Evolutionary conservation across 1,140 invertebrate genomes (phyloP), one percentile per base, ranked within the genome.

Genomic region (Frieseomelitta varia): DNA sequence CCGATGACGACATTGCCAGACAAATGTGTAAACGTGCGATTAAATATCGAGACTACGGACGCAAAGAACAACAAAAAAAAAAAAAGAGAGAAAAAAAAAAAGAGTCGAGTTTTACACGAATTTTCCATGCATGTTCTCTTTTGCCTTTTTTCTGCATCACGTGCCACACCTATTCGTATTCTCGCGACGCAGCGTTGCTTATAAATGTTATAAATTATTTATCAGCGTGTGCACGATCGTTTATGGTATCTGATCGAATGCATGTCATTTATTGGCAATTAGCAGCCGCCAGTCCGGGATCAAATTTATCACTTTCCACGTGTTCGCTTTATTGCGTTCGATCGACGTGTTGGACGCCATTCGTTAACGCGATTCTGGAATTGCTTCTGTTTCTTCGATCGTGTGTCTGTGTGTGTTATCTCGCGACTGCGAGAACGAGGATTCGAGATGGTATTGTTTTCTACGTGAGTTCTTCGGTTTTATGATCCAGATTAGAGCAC

Each of bases 131-230:
- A 11, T 47, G 11, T 39, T 51, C 47, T 12, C 19, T 65, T 67
- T 21, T 39, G 53, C n/a, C n/a, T n/a, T 61, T 74, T 61, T 39
- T 51, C 27, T 30, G 30, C 73, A 19, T 51, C 51, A n/a, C n/a
- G 34, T 47, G 69, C 77, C 83, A 74, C 83, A 68, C 83, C 77
- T 61, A 24, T 51, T 30, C 6, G 56, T 53, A 10, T 47, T 19
- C 34, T 4, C 34, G 27, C 17, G 24, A 17, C 63, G 30, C 30
- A 79, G 69, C 21, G 3, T 80, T 30, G 51, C 51, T 27, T 12
- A 24, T 14, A 15, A 27, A 34, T 39, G 71, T 73, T 79, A 84
- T 84, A 73, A 79, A 84, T 80, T 84, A 84, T 79, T 80, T 61
- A 79, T 65, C 53, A n/a, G 11, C 53, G 19, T 0, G 30, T 55